Evolutionary conservation across 2,797 vertebrate genomes (phyloP), one percentile per base, ranked within the genome.

Genomic region (Bucorvus abyssinicus): DNA sequence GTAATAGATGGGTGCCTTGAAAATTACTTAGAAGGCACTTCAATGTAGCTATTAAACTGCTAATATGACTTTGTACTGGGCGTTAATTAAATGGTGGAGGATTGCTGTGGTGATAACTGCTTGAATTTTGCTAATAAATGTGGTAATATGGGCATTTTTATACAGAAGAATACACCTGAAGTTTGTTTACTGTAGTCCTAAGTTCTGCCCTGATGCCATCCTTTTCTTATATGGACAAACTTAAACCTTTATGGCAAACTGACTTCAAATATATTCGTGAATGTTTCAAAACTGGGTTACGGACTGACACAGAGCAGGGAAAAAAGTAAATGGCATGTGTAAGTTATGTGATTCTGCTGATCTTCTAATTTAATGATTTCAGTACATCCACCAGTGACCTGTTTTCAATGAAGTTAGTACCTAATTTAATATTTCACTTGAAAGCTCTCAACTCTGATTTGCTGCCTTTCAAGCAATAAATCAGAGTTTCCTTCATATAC

Each of bases 351-450:
- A 55, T 86, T 97, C 34, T 91, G 34, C 36, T 84, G 90, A 30
- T 95, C 49, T 63, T 75, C 65, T 92, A 50, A 90, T 94, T 23
- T 36, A 87, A 80, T 89, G 34, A 65, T 70, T 94, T 84, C 88
- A 73, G 75, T 81, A 9, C 73, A 77, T 91, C 75, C 71, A 75
- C 71, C 75, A 55, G 70, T 85, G 96, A 75, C 75, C 82, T 87
- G 92, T 87, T 96, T 86, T 27, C 90, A 85, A 4, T 87, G 84
- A 95, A 92, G 65, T 47, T 91, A 91, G 76, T 50, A 86, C 65
- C 69, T 96, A 84, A 90, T 93, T 94, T 76, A 91, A 79, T 91
- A 84, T 88, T 94, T 86, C 44, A 75, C 86, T 94, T 75, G 81
- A 75, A 86, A 95, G 75, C 82, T 92, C 92, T 92, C 71, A 53